A percentile compares a stretch with the other conserved stretches of the same genome.
Conservation (phyloP, 1,140 invertebrate genomes). For the Anagrus nilaparvatae region DNA sequence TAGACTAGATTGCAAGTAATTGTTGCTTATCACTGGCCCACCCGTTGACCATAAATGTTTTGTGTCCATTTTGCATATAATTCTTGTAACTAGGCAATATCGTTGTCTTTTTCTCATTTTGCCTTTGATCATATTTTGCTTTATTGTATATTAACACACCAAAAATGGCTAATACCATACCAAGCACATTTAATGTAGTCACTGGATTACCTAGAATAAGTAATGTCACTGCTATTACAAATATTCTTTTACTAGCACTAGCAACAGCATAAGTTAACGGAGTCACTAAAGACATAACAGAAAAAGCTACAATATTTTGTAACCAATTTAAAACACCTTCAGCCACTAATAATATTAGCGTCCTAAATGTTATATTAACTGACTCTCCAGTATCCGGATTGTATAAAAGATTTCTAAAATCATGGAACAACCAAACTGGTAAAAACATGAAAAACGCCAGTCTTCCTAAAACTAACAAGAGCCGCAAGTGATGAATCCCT, state of each 20-base stretch:
- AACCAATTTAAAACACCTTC: conserved; percentile 89
- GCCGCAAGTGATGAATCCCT: conserved; percentile 73
- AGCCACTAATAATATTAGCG: conserved; percentile 57
- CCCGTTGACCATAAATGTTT: conserved; percentile 27
- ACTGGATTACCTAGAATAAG: conserved; percentile 87
- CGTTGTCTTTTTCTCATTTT: conserved; percentile 42
- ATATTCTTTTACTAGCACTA: conserved; percentile 90
- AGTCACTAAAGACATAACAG: conserved; percentile 77
- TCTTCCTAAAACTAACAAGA: conserved; percentile 74
- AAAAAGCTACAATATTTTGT: conserved; percentile 93
- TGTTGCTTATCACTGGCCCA: conserved; percentile 23
- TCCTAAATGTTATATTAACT: conserved; percentile 36
- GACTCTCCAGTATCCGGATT: conserved; percentile 45
- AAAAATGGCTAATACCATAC: conserved; percentile 82
- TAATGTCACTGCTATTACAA: conserved; percentile 83
- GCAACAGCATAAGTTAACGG: conserved; percentile 92
- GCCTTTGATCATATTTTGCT: conserved; percentile 62
- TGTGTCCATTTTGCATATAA: conserved; percentile 27
- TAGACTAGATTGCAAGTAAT: conserved; percentile 27
- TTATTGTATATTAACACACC: conserved; percentile 89
- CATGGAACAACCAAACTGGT: conserved; percentile 77
- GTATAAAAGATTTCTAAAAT: conserved; percentile 55
- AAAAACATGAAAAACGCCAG: conserved; percentile 74
- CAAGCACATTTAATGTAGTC: conserved; percentile 74
- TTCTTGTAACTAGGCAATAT: conserved; percentile 43